Evolutionary conservation across 2,113 vertebrate species (phyloP).

Genomic region (Nannospalax galili): DNA sequence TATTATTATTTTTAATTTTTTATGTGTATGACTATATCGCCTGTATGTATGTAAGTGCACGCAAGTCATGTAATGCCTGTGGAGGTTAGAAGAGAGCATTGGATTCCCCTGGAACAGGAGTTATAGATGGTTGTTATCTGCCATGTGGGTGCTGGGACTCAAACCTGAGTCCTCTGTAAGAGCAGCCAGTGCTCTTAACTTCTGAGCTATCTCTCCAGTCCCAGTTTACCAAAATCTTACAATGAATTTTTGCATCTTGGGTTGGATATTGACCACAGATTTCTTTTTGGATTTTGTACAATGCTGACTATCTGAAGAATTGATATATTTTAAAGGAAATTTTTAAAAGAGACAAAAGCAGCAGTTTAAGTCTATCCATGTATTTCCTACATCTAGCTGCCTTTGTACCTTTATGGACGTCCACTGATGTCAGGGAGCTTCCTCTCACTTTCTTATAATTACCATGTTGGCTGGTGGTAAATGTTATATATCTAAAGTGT

Average conservation of each 20-base stretch:
- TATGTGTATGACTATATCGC: no score
- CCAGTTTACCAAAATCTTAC: not conserved
- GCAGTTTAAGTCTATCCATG: not conserved
- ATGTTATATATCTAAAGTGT: conserved; percentile 35
- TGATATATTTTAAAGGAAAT: not conserved
- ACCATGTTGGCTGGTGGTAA: not conserved
- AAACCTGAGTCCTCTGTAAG: no score
- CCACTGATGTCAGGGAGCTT: conserved; percentile 19
- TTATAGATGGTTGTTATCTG: no score
- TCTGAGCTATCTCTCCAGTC: no score
- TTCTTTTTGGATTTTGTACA: not conserved
- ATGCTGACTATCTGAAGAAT: not conserved
- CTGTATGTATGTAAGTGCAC: no score
- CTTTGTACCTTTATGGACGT: conserved; percentile 11
- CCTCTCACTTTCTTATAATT: conserved; percentile 26
- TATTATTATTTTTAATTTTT: no score
- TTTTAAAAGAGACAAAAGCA: not conserved
- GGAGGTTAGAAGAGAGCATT: no score
- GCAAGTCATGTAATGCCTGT: no score
- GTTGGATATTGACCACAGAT: not conserved
- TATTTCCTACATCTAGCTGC: not conserved
- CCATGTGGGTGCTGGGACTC: no score
- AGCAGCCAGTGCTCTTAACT: no score
- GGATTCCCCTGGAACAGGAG: no score
- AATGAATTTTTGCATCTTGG: not conserved